A percentile compares a stretch with the other conserved stretches of the same genome.
Evolutionary conservation across 2,888 invertebrate genomes (phyloP).

Genomic region (Drosophila algonquin): DNA sequence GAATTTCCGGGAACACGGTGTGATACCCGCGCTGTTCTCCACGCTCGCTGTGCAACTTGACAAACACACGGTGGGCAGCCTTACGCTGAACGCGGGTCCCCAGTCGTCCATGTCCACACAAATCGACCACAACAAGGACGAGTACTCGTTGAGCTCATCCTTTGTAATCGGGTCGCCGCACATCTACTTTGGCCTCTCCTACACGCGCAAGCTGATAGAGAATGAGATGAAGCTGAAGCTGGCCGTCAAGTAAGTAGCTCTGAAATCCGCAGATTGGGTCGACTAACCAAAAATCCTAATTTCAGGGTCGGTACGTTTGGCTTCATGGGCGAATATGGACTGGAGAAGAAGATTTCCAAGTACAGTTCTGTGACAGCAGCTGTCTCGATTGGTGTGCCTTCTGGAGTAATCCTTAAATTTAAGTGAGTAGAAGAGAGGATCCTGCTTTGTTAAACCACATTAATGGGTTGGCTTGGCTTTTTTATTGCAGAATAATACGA

Average conservation of each 20-base stretch:
- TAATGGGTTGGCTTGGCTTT: too few relatives aligned
- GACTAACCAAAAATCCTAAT: slow-evolving; percentile 27
- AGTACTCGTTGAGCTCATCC: slow-evolving; percentile 88
- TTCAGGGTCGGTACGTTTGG: slow-evolving; percentile 94
- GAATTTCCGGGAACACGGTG: slow-evolving; percentile 91
- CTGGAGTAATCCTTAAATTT: slow-evolving; percentile 94
- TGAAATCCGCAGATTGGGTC: not conserved
- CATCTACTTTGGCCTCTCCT: slow-evolving; percentile 90
- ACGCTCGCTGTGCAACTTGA: slow-evolving; percentile 94
- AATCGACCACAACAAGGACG: slow-evolving; percentile 91
- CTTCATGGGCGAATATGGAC: slow-evolving; percentile 93
- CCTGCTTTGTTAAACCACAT: not conserved
- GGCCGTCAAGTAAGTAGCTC: slow-evolving; percentile 89
- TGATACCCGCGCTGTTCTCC: slow-evolving; percentile 90
- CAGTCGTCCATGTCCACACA: slow-evolving; percentile 92
- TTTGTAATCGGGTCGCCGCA: slow-evolving; percentile 93
- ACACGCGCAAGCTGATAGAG: slow-evolving; percentile 92
- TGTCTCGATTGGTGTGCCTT: slow-evolving; percentile 92
- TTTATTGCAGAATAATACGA: slow-evolving; percentile 88
- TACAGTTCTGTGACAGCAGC: slow-evolving; percentile 94
- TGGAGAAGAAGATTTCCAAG: slow-evolving; percentile 95
- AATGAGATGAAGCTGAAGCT: slow-evolving; percentile 91
- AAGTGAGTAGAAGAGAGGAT: slow-evolving; percentile 86
- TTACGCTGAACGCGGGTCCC: slow-evolving; percentile 90
- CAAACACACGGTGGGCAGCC: slow-evolving; percentile 93